Conservation (phyloP, 2,888 invertebrate species). For the Eudemis profundana region DNA sequence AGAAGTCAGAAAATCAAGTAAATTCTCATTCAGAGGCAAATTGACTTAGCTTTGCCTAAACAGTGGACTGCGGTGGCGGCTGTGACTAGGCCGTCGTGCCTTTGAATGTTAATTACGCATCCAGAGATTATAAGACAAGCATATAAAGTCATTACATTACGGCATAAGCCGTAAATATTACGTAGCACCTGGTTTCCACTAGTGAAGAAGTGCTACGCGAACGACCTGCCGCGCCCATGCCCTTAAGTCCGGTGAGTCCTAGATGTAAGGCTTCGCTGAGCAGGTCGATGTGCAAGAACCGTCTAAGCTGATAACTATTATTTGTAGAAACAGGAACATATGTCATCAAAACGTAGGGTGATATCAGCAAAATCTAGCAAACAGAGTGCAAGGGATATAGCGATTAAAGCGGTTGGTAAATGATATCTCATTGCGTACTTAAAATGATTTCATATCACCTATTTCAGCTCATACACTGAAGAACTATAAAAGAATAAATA, state of each 20-base stretch:
- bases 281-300: constrained; percentile 73
- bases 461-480: too few relatives aligned
- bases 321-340: constrained; percentile 1
- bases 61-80: constrained; percentile 64
- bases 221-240: constrained; percentile 81
- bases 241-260: constrained; percentile 81
- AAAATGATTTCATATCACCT: too few relatives aligned
- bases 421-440: too few relatives aligned
- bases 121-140: constrained; percentile 70
- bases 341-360: constrained; percentile 9
- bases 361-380: too few relatives aligned
- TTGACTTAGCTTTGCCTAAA: constrained; percentile 75
- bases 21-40: constrained; percentile 76
- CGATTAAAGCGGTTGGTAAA: too few relatives aligned
- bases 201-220: constrained; percentile 72
- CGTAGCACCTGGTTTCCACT: constrained; percentile 33
- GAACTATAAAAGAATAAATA: too few relatives aligned
- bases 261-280: constrained; percentile 79
- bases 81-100: constrained; percentile 63
- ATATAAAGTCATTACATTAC: constrained; percentile 69
- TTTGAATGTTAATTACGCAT: constrained; percentile 60
- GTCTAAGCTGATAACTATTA: constrained; percentile 25
- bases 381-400: too few relatives aligned
- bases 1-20: constrained; percentile 63
- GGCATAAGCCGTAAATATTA: constrained; percentile 70